Conservation (phyloP, 2,888 invertebrate species). For the Drosophila pseudotalamancana region DNA sequence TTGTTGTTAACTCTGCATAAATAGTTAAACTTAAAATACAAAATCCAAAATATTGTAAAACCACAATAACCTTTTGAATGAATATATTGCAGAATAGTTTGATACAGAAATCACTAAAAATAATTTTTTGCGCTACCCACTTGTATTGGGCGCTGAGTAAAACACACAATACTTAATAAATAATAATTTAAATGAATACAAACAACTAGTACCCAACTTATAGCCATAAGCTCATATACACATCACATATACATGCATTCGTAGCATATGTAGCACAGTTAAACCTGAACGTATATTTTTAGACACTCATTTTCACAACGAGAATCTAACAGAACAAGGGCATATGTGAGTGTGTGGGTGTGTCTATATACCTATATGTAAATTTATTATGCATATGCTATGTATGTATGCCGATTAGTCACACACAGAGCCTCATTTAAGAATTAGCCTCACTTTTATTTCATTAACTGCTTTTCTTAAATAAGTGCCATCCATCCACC, state of each 20-base stretch:
- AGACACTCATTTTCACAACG: constrained; percentile 48
- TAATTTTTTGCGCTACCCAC: constrained; percentile 30
- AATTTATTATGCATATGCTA: constrained; percentile 2
- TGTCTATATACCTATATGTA: constrained; percentile 8
- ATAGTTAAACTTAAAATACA: constrained; percentile 18
- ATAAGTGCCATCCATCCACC: not conserved
- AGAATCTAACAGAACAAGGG: constrained; percentile 14
- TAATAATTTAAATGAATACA: constrained; percentile 9
- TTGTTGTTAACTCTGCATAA: constrained; percentile 62
- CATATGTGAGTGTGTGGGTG: not conserved
- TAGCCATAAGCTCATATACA: constrained; percentile 32
- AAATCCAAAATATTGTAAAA: constrained; percentile 45
- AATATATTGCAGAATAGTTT: constrained; percentile 31
- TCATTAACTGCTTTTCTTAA: not conserved
- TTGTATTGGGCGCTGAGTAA: constrained; percentile 22
- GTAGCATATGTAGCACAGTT: constrained; percentile 41
- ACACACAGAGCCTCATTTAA: constrained; percentile 2
- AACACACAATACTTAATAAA: constrained; percentile 21
- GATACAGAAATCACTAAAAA: constrained; percentile 27
- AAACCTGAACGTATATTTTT: constrained; percentile 64
- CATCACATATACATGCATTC: constrained; percentile 26
- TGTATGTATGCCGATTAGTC: not conserved
- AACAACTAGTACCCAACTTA: constrained; percentile 31
- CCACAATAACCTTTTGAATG: constrained; percentile 35
- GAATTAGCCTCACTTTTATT: not conserved